These are phyloP conservation scores for Drosophila kikkawai DNA, from an alignment of 1,140 invertebrate genomes.

Conservation along the genomic window DNA sequence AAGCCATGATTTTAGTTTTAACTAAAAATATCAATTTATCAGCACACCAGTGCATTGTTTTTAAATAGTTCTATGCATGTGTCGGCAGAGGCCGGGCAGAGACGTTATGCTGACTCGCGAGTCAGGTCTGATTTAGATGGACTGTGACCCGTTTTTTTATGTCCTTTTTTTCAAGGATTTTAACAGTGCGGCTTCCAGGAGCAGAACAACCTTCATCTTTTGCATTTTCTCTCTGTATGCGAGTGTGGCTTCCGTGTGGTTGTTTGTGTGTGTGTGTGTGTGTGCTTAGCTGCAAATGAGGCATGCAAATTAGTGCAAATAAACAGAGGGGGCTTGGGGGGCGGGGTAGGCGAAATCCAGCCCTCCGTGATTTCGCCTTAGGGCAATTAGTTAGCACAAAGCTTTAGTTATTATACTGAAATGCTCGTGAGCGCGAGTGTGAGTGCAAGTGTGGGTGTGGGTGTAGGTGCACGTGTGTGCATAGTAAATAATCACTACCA, in stretches of 20 bases:
- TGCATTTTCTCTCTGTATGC: slow-evolving; percentile 14
- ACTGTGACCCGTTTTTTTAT: neutral
- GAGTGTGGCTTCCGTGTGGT: slow-evolving; percentile 4
- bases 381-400: slow-evolving; percentile 79
- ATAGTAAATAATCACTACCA: slow-evolving; percentile 71
- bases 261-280: neutral
- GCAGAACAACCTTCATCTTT: neutral
- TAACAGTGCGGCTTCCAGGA: neutral
- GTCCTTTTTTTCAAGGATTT: neutral
- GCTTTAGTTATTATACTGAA: slow-evolving; percentile 77
- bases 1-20: neutral
- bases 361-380: slow-evolving; percentile 51
- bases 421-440: slow-evolving; percentile 40
- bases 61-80: neutral
- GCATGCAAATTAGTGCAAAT: slow-evolving; percentile 78
- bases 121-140: neutral
- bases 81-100: neutral
- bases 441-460: slow-evolving; percentile 6
- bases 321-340: slow-evolving; percentile 27
- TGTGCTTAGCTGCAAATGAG: slow-evolving; percentile 66
- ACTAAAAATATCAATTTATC: neutral
- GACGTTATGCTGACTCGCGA: neutral
- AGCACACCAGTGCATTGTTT: no score
- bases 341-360: neutral
- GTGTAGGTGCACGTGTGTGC: slow-evolving; percentile 31